Conservation (phyloP, 2,797 vertebrate genomes). For the Tympanoctomys barrerae region DNA sequence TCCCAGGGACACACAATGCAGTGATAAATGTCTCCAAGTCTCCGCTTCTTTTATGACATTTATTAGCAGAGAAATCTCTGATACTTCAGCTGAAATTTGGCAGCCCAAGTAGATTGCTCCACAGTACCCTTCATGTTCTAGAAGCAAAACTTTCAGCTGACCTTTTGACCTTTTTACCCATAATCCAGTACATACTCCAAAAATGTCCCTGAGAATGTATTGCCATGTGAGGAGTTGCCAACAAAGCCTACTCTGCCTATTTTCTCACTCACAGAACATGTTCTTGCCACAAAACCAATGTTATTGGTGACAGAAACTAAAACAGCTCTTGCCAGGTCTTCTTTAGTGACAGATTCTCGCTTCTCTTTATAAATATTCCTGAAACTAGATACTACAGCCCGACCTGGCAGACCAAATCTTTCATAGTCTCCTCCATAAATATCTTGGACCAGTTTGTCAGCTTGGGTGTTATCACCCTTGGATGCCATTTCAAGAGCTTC, state of each 20-base stretch:
- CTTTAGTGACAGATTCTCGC: constrained; percentile 93
- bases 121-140: constrained; percentile 93
- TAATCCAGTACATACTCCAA: constrained; percentile 92
- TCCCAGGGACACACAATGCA: constrained; percentile 78
- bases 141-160: constrained; percentile 92
- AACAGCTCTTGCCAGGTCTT: constrained; percentile 94
- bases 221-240: constrained; percentile 92
- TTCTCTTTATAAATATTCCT: constrained; percentile 95
- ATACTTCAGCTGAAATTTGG: constrained; percentile 90
- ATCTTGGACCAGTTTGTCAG: constrained; percentile 94
- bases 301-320: constrained; percentile 95
- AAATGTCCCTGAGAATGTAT: constrained; percentile 93
- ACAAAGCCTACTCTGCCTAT: constrained; percentile 93
- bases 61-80: constrained; percentile 72
- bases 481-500: constrained; percentile 95
- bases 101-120: constrained; percentile 91
- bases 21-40: constrained; percentile 61
- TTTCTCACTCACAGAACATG: constrained; percentile 95
- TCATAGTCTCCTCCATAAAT: constrained; percentile 95
- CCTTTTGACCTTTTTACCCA: constrained; percentile 92
- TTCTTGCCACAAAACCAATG: constrained; percentile 93
- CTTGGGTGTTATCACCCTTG: constrained; percentile 93
- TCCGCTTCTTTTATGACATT: constrained; percentile 73
- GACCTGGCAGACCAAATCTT: constrained; percentile 93
- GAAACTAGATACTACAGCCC: constrained; percentile 94